These are phyloP conservation scores for Microctonus brassicae DNA, from an alignment of 2,888 invertebrate species.

Conservation along the genomic window DNA sequence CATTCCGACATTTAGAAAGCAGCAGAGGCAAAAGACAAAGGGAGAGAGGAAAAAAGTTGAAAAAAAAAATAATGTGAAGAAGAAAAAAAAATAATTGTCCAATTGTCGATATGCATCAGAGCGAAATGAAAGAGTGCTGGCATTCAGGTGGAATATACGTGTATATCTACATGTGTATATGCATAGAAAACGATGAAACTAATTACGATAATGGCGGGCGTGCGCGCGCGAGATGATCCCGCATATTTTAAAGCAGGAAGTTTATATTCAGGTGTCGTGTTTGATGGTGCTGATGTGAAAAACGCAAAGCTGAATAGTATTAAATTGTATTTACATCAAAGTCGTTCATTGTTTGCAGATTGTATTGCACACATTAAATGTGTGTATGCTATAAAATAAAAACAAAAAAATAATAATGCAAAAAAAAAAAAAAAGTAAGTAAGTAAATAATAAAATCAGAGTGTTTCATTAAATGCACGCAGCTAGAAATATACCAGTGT, in stretches of 20 bases:
- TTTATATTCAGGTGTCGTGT: constrained; percentile 5
- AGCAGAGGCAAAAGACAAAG: neutral
- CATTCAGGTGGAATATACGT: neutral
- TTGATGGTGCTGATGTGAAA: constrained; percentile 1
- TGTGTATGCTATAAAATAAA: neutral
- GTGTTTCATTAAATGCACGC: neutral
- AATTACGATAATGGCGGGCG: constrained; percentile 3
- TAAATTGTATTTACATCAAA: constrained; percentile 1
- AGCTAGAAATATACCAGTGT: neutral
- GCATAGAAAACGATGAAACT: neutral
- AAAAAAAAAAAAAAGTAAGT: neutral
- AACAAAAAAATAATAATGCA: neutral
- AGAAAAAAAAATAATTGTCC: constrained; percentile 14
- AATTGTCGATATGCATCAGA: neutral
- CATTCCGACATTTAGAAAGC: neutral
- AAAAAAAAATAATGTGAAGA: constrained; percentile 5
- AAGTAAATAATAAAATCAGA: neutral
- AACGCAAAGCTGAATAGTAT: neutral
- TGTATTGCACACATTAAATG: neutral
- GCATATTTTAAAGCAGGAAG: neutral
- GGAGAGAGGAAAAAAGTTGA: neutral
- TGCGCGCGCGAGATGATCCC: constrained; percentile 1
- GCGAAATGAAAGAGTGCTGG: neutral
- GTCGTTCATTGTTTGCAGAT: neutral
- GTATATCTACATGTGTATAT: neutral